Base-by-base conservation (phyloP, 2,113 vertebrate genomes). In the Labeo catla region DNA sequence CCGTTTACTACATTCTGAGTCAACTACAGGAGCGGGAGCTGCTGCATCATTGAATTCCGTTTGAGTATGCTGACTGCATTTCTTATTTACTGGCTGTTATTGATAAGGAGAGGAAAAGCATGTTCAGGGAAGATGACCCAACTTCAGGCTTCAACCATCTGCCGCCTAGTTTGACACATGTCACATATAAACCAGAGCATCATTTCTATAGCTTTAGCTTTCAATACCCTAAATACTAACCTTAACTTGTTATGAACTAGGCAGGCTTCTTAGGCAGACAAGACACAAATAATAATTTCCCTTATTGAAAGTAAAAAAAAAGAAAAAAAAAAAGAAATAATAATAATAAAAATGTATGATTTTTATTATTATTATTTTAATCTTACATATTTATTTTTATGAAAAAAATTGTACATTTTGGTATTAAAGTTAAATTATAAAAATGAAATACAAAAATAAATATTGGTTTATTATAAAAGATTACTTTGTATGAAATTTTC, bases 81-180 rank as follows among this genome's bases (percentile, higher is more conserved):
- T 89, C 86, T 91, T 87, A 92, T 90, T 91, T 89, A 90, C 91
- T 89, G 86, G 79, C 47, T 84, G 86, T 83, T 49, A 92, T 88
- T 92, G 89, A 91, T 92, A 45, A 73, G 70, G 83, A 85, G 61
- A 39, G 3, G 54, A 63, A 28, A n/a, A 45, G 70, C 8, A 45
- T 5, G 21, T 73, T 73, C 9, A 5, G 70, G 34, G 70, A 73
- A 73, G 10, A 73, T 45, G 16, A 45, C 19, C 70, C 39, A 73
- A 6, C 70, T 73, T 70, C 15, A 70, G 36, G 4, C 36, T 43
- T 45, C 39, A 45, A 21, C 70, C 39, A 6, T 73, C 39, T n/a
- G 39, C 19, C 39, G 3, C 39, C 19, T 73, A 12, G 2, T 73
- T 73, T 21, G 70, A 45, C 39, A 45, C 4, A 68, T 21, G 70